Evolutionary conservation across 2,113 vertebrate genomes (phyloP).

Genomic region (Prochilodus magdalenae): DNA sequence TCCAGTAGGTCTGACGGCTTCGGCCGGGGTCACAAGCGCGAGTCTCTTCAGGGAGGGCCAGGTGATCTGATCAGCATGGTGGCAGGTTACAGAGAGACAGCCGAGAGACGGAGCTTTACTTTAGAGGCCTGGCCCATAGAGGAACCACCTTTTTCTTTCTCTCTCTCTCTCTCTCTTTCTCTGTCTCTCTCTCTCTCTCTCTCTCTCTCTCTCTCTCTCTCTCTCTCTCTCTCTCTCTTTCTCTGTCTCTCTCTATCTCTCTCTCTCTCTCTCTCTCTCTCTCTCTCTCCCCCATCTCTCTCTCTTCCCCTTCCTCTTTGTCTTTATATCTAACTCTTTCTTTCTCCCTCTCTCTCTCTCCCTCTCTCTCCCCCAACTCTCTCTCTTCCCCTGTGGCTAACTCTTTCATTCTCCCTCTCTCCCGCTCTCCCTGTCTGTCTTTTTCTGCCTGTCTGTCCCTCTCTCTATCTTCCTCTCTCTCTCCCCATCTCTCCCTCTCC

Average conservation of each 20-base stretch:
- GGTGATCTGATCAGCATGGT: constrained; percentile 9
- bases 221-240: background rate
- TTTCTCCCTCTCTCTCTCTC: constrained; percentile 35
- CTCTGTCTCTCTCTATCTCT: no score
- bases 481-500: constrained; percentile 22
- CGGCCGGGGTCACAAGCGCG: background rate
- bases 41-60: background rate
- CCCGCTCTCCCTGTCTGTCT: no score
- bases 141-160: constrained; percentile 35
- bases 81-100: constrained; percentile 19
- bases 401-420: constrained; percentile 33
- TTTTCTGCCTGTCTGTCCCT: no score
- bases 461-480: constrained; percentile 11
- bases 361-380: no score
- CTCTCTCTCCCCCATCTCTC: constrained; percentile 19
- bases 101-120: background rate
- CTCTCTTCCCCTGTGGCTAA: no score
- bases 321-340: background rate
- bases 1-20: background rate
- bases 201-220: background rate
- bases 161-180: background rate
- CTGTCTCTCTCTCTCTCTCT: background rate
- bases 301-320: constrained; percentile 30
- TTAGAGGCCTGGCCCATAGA: background rate
- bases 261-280: no score